Base-by-base conservation (phyloP, 2,888 invertebrate genomes). In the Tetragnatha montana region DNA sequence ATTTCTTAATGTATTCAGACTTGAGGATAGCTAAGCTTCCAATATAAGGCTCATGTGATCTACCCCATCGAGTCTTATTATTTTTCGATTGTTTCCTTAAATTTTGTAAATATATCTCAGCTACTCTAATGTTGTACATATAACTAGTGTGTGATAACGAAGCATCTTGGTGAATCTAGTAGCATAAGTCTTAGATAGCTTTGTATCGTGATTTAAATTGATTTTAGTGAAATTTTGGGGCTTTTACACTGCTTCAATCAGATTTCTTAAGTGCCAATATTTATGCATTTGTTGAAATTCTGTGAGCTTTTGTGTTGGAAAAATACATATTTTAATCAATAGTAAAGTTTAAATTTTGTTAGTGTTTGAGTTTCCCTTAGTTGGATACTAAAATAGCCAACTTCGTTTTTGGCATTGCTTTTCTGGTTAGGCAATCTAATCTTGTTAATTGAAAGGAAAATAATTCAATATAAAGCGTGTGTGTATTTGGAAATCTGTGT, bases 191-290 rank as follows among this genome's bases (percentile, higher is more conserved):
- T 60, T 78, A 35, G 49, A 21, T 78, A 60, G 21, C 60, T 60
- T 68, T 60, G 17, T 60, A 78, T 78, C 60, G 51, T 51, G 49
- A 14, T 21, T 50, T 69, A 81, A 49, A 81, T 81, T 81, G 70
- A 71, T 80, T 70, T 73, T 73, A 22, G 22, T 51, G 51, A 50
- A 73, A 68, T 81, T 78, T 78, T 81, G 51, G 49, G 17, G 81
- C 22, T 50, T 50, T 71, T 70, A 21, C 60, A 51, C 22, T 81
- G 22, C 81, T 71, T 35, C 19, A 50, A 50, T 22, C 17, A 70
- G 51, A 81, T 73, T 73, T 81, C 78, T 78, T 69, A 70, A 81
- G 87, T 87, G 87, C 81, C 87, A 87, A 87, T 69, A 70, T 81
- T 47, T 81, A 49, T 49, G 68, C 81, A 21, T 78, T 78, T 80